Base-by-base conservation (phyloP, 2,113 vertebrate species). In the Lampris incognitus region DNA sequence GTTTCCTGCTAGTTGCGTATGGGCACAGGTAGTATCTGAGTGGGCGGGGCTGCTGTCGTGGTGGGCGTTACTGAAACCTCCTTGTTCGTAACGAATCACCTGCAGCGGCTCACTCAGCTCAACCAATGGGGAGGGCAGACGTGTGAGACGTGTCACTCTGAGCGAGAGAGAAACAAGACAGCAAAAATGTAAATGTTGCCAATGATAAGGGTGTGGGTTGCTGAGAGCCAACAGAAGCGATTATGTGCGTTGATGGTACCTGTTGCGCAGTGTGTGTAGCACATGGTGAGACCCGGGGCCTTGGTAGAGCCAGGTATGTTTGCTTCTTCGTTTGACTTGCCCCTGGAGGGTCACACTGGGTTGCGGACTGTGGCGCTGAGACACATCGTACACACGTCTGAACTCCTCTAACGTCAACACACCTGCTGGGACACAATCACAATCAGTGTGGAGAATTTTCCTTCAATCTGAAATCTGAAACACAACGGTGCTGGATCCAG, bases 91-190 rank as follows among this genome's bases (percentile, higher is more conserved):
- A 13, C 95, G 94, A 79, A 98, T 96, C 7, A 99, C 97, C 88
- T 99, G 97, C 77, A 99, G 91, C 0, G 97, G 97, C 89, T 99
- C 98, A 0, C 97, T 98, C 88, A 97, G 93, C 83, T 98, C 97
- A 70, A 99, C 95, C 2, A 99, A 90, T 71, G 96, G 90, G 0
- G 95, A 90, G 5, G 97, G 96, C 84, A 98, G 90, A 76, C 92
- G 96, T 13, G 97, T 97, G 87, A 99, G 93, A 66, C 92, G 94
- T 68, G 95, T 96, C 24, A 99, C 96, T 89, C 98, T 99, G 89
- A 74, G 13, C 9, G 59, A 63, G 0, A 78, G 2, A 52, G 0
- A 5, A 38, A 3, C 1, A 60, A 46, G 44, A 42, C 41, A 52
- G 5, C 24, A 7, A 59, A 1, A 42, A 10, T 0, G n/a, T 63